Base-by-base conservation (phyloP, 2,113 vertebrate species). In the Dryoscopus gambensis region DNA sequence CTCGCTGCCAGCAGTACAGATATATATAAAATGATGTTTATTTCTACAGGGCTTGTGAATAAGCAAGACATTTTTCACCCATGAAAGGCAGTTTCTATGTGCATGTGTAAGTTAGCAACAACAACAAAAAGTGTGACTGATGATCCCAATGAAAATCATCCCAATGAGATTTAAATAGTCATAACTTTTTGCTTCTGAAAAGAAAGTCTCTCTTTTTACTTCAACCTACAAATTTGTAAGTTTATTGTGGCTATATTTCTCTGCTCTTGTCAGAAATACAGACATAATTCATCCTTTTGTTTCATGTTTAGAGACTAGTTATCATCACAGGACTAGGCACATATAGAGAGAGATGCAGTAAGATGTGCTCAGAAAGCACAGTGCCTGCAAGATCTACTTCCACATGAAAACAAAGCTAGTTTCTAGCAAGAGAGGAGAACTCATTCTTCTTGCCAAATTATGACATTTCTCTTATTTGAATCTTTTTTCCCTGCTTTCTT, bases 61-160 rank as follows among this genome's bases (percentile, higher is more conserved):
- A 96, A 96, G 73, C 95, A 96, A 95, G 74, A 90, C 84, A 93
- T 95, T 95, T 96, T 96, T 96, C 93, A 96, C 35, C 90, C 69
- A 68, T 81, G 92, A 96, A 95, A 97, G 83, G 85, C 86, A 96
- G 84, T 96, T 92, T 94, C 90, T 95, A 19, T 75, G 60, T 89
- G 90, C 31, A 63, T 80, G 69, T 78, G 80, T 80, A 89, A 87
- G 86, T 76, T 84, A 95, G 79, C 73, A 95, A 94, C 76, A 78
- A 75, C 84, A 95, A 81, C 64, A 92, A 84, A 74, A 95, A 71
- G 30, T 81, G 77, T 90, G 83, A 92, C 73, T 90, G 73, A 95
- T 92, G 76, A 87, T 62, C 62, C 68, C 40, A 88, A 39, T 44
- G 86, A 90, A 89, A 47, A 89, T 90, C 70, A 78, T 65, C 40